Evolutionary conservation across 2,797 vertebrate species (phyloP), one percentile per base, ranked within the genome.

Genomic region (Protonibea diacanthus): DNA sequence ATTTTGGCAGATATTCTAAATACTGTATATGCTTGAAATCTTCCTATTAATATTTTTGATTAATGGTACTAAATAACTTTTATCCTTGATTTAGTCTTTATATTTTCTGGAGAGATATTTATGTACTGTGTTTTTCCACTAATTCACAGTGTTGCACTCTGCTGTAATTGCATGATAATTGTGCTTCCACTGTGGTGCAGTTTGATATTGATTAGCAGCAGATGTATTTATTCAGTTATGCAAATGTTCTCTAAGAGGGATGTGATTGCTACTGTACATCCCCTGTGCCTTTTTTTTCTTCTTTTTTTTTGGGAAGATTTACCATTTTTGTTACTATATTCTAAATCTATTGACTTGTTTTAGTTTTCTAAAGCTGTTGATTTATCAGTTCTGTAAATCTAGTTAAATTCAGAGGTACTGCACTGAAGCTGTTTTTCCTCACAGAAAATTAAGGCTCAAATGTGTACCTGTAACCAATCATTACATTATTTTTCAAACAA

Each of bases 171-270:
- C 82, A 93, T 94, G 90, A 94, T 44, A 78, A 88, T 83, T 20
- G 88, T 86, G 91, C 70, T 74, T 71, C 71, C 52, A 27, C 75
- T 64, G 63, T 64, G 57, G 78, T 84, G 75, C 81, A 47, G 90
- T 93, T 91, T 90, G 91, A 94, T 80, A 81, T 84, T 68, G 68
- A 88, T 86, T 77, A 83, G 78, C 89, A 90, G 92, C 91, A 89
- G 90, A 94, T 89, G 92, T 94, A 94, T 94, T 92, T 94, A 94
- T 95, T 94, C 82, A 86, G 23, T 88, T 91, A 91, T 95, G 92
- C 92, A 94, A 93, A 89, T 88, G 76, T 85, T 91, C 71, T 92
- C 56, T 71, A 59, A 70, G 65, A 81, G 87, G 80, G 83, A 84
- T 85, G 78, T 64, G 71, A 71, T 65, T 78, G 74, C 62, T 73